Base-by-base conservation (phyloP, 2,888 invertebrate genomes). In the Sthenelais limicola region DNA sequence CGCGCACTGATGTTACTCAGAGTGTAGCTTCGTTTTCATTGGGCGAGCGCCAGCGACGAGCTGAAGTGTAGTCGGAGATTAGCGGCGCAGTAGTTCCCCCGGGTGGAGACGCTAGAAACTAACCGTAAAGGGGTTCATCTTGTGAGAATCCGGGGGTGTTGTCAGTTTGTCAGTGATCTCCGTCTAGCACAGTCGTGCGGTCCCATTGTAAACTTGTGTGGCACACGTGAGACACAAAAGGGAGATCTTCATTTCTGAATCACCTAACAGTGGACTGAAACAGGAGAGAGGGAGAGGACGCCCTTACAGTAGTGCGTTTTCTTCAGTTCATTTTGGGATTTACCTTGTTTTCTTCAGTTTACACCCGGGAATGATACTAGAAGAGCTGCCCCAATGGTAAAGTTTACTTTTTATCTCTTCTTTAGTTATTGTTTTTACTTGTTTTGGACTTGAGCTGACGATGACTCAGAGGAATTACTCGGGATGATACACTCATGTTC, bases 291-390 rank as follows among this genome's bases (percentile, higher is more conserved):
- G 24, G 9, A 51, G 12, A 12, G 54, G 28, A 28, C 5, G 28
- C 26, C 26, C 54, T 5, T 4, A 9, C 24, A 28, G 5, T 5
- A 7, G 15, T n/a, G 21, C 7, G 54, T 54, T 7, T 26, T 18
- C 54, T 54, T 54, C 5, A 30, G 7, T 4, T 54, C 32, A 4
- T 54, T 5, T 3, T 54, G 32, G 28, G 3, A 54, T n/a, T 54
- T 28, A 54, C 24, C 5, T 32, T 51, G 28, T 12, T 54, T 9
- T 30, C 54, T 54, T 9, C 54, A 54, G 30, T 24, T 26, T 54
- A 24, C n/a, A 54, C 51, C 7, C 54, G 54, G 54, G 54, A 32
- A 54, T 54, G 54, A 54, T 54, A 54, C 54, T 54, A 5, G 54
- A 54, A 54, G 30, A 24, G 30, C 21, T 30, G 30, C 26, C 26